Percentiles rank a stretch among this genome's conserved stretches.
Conservation (phyloP, 2,797 vertebrate species). For the Pangasius sanitwongsei region DNA sequence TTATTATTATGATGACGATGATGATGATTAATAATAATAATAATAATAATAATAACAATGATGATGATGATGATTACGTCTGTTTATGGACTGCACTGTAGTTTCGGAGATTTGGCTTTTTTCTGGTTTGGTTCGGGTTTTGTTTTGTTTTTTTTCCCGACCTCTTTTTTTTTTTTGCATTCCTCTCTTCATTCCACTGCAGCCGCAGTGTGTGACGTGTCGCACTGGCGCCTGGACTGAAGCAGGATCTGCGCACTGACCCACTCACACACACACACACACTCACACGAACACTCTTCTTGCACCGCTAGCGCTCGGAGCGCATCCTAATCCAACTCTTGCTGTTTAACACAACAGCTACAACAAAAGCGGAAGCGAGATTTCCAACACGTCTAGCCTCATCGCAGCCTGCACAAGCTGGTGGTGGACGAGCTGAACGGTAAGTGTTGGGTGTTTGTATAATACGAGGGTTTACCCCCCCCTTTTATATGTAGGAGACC, state of each 20-base stretch:
- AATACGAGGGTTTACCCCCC: not conserved
- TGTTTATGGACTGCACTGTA: not conserved
- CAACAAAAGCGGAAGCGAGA: not conserved
- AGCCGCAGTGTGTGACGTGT: constrained; percentile 23
- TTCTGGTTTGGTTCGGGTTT: no score
- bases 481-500: not conserved
- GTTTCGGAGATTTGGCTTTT: not conserved
- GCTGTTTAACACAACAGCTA: no score
- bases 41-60: not conserved
- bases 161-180: not conserved
- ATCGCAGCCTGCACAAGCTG: not conserved
- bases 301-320: not conserved
- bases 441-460: not conserved
- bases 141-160: not conserved
- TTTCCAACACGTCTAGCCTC: not conserved
- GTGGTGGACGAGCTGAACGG: not conserved
- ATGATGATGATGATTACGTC: not conserved
- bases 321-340: not conserved
- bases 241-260: not conserved
- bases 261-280: not conserved
- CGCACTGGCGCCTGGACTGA: not conserved
- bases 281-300: not conserved
- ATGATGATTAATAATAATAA: not conserved
- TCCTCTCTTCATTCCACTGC: not conserved
- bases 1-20: no score